Evolutionary conservation across 2,888 invertebrate species (phyloP).

Genomic region (Polydrusus tereticollis): DNA sequence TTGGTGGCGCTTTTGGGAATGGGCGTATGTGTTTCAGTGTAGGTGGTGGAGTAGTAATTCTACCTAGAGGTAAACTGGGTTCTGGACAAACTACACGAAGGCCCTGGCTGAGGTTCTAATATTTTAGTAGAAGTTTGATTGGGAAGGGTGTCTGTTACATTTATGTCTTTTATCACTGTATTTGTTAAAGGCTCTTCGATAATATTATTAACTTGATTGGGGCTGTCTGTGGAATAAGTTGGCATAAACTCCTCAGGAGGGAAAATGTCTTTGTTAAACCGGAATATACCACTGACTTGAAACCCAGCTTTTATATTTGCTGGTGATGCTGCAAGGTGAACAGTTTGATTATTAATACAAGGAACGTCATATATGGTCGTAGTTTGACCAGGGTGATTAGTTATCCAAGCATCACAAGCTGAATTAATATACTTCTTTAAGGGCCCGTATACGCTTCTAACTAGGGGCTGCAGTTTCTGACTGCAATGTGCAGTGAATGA

Average conservation of each 20-base stretch:
- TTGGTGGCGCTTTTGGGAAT: conserved; percentile 16
- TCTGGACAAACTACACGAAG: not conserved
- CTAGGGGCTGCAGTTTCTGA: conserved; percentile 34
- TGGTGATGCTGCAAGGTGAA: not conserved
- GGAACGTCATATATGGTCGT: conserved; percentile 48
- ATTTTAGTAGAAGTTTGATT: no score
- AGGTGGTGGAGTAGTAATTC: not conserved
- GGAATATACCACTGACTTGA: conserved; percentile 59
- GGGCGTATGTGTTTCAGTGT: conserved; percentile 22
- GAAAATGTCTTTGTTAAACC: conserved; percentile 39
- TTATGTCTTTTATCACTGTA: not conserved
- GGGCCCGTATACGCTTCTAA: conserved; percentile 6
- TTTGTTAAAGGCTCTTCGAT: not conserved
- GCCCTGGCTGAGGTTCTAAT: not conserved
- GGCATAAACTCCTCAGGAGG: conserved; percentile 11
- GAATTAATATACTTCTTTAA: conserved; percentile 13
- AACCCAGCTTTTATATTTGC: conserved; percentile 51
- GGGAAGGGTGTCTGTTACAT: not conserved
- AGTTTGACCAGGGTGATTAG: conserved; percentile 38
- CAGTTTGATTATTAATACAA: not conserved
- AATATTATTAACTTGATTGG: not conserved
- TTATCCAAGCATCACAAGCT: conserved; percentile 41
- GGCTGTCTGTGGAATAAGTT: conserved; percentile 11
- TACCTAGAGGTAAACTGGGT: not conserved
- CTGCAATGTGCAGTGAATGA: conserved; percentile 4